phyloP scores from a whole-genome alignment of 1,140 invertebrate genomes.

The Drosophila kanapiae region DNA sequence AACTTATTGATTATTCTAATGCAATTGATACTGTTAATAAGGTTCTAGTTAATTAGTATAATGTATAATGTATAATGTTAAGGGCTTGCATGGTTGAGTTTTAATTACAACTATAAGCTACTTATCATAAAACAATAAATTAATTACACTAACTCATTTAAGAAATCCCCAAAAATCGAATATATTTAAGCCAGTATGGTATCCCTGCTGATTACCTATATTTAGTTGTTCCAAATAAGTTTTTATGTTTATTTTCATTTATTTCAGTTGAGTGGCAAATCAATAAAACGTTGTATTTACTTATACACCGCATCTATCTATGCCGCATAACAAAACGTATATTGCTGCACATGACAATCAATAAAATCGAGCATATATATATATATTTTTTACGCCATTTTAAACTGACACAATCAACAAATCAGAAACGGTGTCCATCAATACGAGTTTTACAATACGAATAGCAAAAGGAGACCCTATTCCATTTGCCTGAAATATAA shows the following conservation, averaged over 20 bases:
- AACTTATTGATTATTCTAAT: constrained; percentile 36
- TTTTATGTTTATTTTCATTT: background rate
- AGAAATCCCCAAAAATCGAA: background rate
- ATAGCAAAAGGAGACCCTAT: constrained; percentile 16
- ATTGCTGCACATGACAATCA: constrained; percentile 49
- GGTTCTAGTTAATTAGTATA: constrained; percentile 5
- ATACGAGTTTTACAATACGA: constrained; percentile 47
- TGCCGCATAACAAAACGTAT: constrained; percentile 36
- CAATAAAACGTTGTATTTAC: background rate
- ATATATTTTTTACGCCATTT: constrained; percentile 53
- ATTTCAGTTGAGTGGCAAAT: constrained; percentile 18
- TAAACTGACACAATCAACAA: constrained; percentile 77
- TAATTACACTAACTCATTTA: no score
- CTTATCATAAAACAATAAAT: background rate
- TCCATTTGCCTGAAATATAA: constrained; percentile 19
- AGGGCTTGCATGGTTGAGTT: background rate
- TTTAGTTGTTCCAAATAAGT: background rate
- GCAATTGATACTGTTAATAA: constrained; percentile 28
- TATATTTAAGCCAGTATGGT: background rate
- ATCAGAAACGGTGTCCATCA: constrained; percentile 72
- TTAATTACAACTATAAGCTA: background rate
- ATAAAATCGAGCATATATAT: constrained; percentile 50
- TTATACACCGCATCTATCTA: background rate
- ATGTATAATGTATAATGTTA: constrained; percentile 9
- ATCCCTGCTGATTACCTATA: background rate